These are phyloP conservation scores for Coryphaenoides rupestris DNA, from an alignment of 2,113 vertebrate genomes.

Conservation along the genomic window DNA sequence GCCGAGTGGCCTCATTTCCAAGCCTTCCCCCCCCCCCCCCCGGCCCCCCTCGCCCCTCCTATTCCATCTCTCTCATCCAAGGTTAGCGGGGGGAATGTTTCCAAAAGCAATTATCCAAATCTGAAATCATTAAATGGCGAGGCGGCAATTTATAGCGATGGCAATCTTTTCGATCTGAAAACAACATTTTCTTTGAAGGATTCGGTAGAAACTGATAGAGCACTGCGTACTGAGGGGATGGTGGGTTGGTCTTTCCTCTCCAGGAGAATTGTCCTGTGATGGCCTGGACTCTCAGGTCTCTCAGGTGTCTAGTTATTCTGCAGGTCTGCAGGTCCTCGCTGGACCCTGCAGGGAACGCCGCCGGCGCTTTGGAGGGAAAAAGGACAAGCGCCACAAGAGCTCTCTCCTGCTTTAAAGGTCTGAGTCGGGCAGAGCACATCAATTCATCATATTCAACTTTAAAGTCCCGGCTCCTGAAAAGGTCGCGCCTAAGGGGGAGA, in stretches of 20 bases:
- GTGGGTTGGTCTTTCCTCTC: too few species aligned
- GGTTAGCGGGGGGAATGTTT: conserved; percentile 37
- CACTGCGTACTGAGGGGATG: too few species aligned
- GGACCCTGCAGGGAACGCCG: too few species aligned
- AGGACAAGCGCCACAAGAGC: conserved; percentile 12
- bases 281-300: too few species aligned
- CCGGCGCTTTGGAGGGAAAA: neutral
- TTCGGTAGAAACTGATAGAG: too few species aligned
- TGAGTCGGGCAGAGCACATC: conserved; percentile 30
- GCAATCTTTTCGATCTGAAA: conserved; percentile 25
- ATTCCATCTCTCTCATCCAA: conserved; percentile 34
- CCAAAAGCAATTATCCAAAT: conserved; percentile 53
- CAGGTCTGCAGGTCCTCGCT: too few species aligned
- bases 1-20: too few species aligned
- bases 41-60: conserved; percentile 1
- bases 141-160: conserved; percentile 45
- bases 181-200: too few species aligned
- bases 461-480: conserved; percentile 36
- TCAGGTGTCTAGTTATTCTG: too few species aligned
- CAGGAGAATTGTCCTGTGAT: too few species aligned
- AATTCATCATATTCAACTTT: conserved; percentile 52
- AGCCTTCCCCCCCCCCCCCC: too few species aligned
- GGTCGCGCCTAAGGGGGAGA: conserved; percentile 38
- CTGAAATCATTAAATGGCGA: conserved; percentile 50
- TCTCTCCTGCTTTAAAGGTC: conserved; percentile 23